Evolutionary conservation across 2,888 invertebrate genomes (phyloP).

Genomic region (Lathronympha strigana): DNA sequence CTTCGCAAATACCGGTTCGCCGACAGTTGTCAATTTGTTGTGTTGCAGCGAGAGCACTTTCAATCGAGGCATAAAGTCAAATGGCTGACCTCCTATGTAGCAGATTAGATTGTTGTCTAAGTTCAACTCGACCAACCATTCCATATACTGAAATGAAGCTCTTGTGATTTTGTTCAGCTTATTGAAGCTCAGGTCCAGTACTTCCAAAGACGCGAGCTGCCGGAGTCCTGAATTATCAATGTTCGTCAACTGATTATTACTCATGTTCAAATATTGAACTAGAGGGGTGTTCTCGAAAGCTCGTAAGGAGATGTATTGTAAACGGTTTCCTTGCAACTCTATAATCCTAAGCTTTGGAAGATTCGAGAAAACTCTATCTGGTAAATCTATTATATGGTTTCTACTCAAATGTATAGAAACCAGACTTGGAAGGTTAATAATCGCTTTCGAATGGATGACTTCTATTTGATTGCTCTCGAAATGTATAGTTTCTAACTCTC

Average conservation of each 20-base stretch:
- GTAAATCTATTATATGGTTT: conserved; percentile 90
- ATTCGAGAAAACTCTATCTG: conserved; percentile 90
- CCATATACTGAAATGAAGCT: conserved; percentile 88
- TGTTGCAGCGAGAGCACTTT: conserved; percentile 90
- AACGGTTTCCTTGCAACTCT: conserved; percentile 91
- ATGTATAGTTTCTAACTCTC: conserved; percentile 89
- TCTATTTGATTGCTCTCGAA: conserved; percentile 92
- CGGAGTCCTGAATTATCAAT: conserved; percentile 90
- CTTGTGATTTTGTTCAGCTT: conserved; percentile 88
- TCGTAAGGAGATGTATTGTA: conserved; percentile 88
- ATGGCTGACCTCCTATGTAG: conserved; percentile 90
- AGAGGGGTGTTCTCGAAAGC: conserved; percentile 92
- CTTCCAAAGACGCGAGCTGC: conserved; percentile 90
- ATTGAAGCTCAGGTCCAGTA: conserved; percentile 93
- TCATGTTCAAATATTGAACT: conserved; percentile 92
- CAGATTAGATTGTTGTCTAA: conserved; percentile 94
- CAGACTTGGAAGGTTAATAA: conserved; percentile 88
- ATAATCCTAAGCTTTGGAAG: conserved; percentile 89
- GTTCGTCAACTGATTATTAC: conserved; percentile 90
- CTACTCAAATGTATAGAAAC: conserved; percentile 88
- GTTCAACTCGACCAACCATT: conserved; percentile 94
- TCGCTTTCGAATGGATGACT: conserved; percentile 88
- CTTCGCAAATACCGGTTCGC: conserved; percentile 89
- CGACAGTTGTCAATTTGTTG: conserved; percentile 89
- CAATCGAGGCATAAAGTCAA: conserved; percentile 93